Percentiles rank a stretch among this genome's conserved stretches.
Evolutionary conservation across 2,888 invertebrate genomes (phyloP).

Genomic region (Cryptophagus acutangulus): DNA sequence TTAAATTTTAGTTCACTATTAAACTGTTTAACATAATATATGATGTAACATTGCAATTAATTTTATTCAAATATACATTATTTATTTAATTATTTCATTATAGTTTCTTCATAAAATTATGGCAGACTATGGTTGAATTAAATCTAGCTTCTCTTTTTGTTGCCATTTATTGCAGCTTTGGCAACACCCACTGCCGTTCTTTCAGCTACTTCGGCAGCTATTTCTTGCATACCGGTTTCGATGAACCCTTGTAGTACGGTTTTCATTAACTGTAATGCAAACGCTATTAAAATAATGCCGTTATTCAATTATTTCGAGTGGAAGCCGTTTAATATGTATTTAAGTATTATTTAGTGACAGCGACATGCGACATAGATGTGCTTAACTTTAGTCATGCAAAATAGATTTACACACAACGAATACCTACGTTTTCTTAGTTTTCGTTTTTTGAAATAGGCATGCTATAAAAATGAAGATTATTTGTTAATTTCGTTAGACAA

Average conservation of each 20-base stretch:
- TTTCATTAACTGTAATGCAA: conserved; percentile 73
- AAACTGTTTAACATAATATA: no score
- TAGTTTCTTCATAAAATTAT: conserved; percentile 22
- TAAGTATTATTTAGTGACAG: no score
- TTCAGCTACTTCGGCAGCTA: conserved; percentile 72
- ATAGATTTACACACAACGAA: no score
- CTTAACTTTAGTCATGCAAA: no score
- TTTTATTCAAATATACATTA: conserved; percentile 3
- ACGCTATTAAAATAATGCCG: no score
- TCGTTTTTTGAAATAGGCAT: conserved; percentile 49
- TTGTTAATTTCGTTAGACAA: not conserved
- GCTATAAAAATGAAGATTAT: conserved; percentile 38
- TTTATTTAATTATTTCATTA: conserved; percentile 7
- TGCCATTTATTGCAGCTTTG: conserved; percentile 31
- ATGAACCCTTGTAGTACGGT: conserved; percentile 75
- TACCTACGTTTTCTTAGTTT: conserved; percentile 49
- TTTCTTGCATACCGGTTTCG: conserved; percentile 78
- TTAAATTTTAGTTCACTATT: no score
- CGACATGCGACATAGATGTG: no score
- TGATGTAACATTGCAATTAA: no score
- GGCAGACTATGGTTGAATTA: conserved; percentile 24
- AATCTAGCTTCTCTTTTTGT: conserved; percentile 32
- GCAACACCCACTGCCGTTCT: conserved; percentile 56
- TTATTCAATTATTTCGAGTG: no score
- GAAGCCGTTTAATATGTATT: no score